These are phyloP conservation scores for Napeogenes sylphis DNA, from an alignment of 2,888 invertebrate species.

Conservation along the genomic window DNA sequence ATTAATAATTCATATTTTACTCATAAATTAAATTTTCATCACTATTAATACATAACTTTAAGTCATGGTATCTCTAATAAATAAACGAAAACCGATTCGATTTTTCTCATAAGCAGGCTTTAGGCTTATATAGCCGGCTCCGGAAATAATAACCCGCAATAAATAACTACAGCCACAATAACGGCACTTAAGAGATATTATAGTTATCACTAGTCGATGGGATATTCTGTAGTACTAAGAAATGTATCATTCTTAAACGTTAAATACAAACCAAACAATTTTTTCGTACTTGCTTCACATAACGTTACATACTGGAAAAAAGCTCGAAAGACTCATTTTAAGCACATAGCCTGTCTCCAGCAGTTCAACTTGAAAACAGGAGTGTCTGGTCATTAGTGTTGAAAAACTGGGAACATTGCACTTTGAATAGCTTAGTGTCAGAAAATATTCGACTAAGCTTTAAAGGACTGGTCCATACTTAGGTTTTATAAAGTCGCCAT, in stretches of 20 bases:
- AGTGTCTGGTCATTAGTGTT: constrained; percentile 4
- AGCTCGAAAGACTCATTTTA: neutral
- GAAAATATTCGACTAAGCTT: no score
- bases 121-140: constrained; percentile 50
- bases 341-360: neutral
- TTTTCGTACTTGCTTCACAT: no score
- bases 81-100: constrained; percentile 58
- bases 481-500: no score
- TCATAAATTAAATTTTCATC: neutral
- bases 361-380: constrained; percentile 1
- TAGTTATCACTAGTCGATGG: neutral
- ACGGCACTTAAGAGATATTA: constrained; percentile 6
- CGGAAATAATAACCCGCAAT: constrained; percentile 49
- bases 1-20: no score
- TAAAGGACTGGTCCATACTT: no score
- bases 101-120: constrained; percentile 62
- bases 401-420: neutral
- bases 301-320: neutral
- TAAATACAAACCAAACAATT: no score
- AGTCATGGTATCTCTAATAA: constrained; percentile 44
- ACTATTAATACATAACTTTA: neutral
- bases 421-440: neutral
- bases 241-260: no score
- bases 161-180: constrained; percentile 18
- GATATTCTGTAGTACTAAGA: neutral